These are phyloP conservation scores for Microcebus lehilahytsara DNA, from an alignment of 2,113 vertebrate species.

Conservation along the genomic window DNA sequence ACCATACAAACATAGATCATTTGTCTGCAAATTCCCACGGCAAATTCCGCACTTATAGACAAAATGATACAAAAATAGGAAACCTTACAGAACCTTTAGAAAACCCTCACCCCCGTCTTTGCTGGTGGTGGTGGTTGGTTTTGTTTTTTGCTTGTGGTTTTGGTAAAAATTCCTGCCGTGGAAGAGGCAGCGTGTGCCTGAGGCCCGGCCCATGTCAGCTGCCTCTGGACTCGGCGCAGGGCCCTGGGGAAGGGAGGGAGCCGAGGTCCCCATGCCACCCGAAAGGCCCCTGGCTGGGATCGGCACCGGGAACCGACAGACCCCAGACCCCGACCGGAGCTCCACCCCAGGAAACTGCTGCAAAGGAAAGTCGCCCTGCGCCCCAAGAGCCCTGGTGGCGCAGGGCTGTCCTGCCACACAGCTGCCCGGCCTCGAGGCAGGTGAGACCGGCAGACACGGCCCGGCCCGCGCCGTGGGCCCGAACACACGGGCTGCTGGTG, in stretches of 20 bases:
- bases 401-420: constrained; percentile 78
- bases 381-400: constrained; percentile 75
- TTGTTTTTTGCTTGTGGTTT: constrained; percentile 80
- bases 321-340: background rate
- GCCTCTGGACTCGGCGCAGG: background rate
- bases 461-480: constrained; percentile 88
- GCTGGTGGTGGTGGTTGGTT: background rate
- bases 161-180: constrained; percentile 85
- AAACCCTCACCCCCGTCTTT: constrained; percentile 64
- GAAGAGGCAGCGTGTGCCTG: constrained; percentile 29
- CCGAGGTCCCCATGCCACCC: background rate
- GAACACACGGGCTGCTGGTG: constrained; percentile 84
- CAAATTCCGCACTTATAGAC: constrained; percentile 81
- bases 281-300: rapidly evolving
- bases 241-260: background rate
- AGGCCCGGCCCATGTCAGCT: background rate
- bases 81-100: constrained; percentile 81
- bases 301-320: rapidly evolving
- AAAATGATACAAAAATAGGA: constrained; percentile 88
- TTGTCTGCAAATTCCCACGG: constrained; percentile 81
- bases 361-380: constrained; percentile 76
- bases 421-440: constrained; percentile 86
- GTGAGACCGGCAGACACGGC: constrained; percentile 88
- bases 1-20: constrained; percentile 87
- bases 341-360: constrained; percentile 73